A percentile compares a stretch with the other conserved stretches of the same genome.
Conservation (phyloP, 2,797 vertebrate genomes). For the Platalea minor region DNA sequence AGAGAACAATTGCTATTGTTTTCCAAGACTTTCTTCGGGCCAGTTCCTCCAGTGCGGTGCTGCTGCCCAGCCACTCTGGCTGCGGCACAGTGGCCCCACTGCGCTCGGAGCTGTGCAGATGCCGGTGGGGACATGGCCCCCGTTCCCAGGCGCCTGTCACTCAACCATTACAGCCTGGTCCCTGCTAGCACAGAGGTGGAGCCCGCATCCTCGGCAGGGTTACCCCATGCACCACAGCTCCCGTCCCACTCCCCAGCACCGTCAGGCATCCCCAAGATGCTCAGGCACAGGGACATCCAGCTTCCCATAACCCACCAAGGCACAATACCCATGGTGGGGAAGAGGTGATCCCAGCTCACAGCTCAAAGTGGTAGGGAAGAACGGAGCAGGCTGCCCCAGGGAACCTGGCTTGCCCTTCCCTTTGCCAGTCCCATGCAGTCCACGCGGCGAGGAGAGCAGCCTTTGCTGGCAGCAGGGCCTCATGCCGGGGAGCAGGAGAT, state of each 20-base stretch:
- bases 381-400: neutral
- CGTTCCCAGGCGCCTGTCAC: neutral
- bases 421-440: neutral
- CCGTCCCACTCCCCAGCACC: neutral
- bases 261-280: accelerated
- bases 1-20: slow-evolving; percentile 65
- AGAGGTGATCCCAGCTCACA: accelerated
- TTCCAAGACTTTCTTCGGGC: neutral
- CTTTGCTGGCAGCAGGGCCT: slow-evolving; percentile 17
- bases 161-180: neutral
- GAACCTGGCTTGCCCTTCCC: neutral
- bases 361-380: neutral
- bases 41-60: accelerated
- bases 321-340: accelerated
- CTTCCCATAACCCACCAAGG: neutral
- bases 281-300: neutral
- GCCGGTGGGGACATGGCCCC: accelerated
- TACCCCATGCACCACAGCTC: neutral
- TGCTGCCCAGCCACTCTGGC: neutral
- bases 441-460: neutral
- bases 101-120: accelerated
- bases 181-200: accelerated
- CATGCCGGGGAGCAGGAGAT: neutral
- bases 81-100: accelerated
- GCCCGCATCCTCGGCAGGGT: accelerated